These are phyloP conservation scores for Drosophila silvestris DNA, from an alignment of 2,888 invertebrate genomes.

Conservation along the genomic window DNA sequence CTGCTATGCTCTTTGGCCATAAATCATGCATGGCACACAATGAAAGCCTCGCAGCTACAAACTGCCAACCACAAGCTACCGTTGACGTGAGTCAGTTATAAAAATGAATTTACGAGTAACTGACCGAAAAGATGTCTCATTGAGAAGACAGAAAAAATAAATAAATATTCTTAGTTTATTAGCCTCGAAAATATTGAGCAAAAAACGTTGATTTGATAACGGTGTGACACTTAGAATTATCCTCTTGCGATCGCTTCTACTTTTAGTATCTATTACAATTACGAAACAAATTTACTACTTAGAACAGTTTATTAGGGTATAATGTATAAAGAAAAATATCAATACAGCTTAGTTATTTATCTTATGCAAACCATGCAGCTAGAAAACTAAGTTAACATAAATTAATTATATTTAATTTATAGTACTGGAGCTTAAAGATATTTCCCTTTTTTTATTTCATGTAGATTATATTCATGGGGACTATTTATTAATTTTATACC, in stretches of 20 bases:
- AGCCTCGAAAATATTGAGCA: background rate
- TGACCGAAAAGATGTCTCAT: conserved; percentile 1
- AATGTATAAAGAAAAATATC: background rate
- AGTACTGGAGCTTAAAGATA: background rate
- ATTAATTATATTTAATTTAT: too few species aligned
- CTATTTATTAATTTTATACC: background rate
- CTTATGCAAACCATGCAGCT: background rate
- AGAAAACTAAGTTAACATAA: background rate
- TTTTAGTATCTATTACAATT: background rate
- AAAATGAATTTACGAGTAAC: conserved; percentile 11
- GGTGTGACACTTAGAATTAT: background rate
- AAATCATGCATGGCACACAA: conserved; percentile 65
- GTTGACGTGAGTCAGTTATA: conserved; percentile 39
- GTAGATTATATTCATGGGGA: background rate
- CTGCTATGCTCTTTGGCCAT: conserved; percentile 61
- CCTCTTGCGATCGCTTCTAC: background rate
- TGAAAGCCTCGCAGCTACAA: conserved; percentile 19
- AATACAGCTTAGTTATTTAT: too few species aligned
- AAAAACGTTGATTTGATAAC: background rate
- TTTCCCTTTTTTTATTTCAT: background rate
- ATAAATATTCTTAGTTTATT: background rate
- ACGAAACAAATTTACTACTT: background rate
- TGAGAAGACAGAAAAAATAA: background rate
- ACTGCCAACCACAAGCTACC: conserved; percentile 5
- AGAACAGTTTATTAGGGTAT: background rate